Base-by-base conservation (phyloP, 1,140 invertebrate genomes). In the Listronotus bonariensis region DNA sequence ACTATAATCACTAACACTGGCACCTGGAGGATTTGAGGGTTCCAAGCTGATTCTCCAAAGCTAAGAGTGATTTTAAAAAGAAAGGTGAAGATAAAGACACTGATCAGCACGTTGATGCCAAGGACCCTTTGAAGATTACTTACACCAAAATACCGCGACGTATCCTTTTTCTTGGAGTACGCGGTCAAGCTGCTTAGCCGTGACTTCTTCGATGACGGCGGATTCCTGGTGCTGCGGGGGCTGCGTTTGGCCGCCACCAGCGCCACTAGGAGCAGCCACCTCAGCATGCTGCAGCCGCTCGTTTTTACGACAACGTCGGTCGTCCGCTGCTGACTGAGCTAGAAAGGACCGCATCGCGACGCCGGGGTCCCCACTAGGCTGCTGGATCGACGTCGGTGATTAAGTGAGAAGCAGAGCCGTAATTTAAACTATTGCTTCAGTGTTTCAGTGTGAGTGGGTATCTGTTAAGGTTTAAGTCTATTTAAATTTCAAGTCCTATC, bases 121-220 rank as follows among this genome's bases (percentile, higher is more conserved):
- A 26, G 20, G 20, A 26, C 20, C 20, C 20, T 26, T 26, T 26
- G 20, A 18, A 49, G 49, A 17, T 46, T 81, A 92, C 93, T 95
- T 92, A 96, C 93, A 95, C 92, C 93, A 96, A 83, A 92, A 95
- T 76, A 96, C 93, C 75, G 93, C 93, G 76, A 95, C 92, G 84
- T 91, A 95, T 82, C 95, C 92, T 85, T 93, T 93, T 71, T 93
- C 90, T 77, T 90, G 87, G 74, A 95, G 85, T 63, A 95, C 84
- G 76, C 90, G 86, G 78, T 95, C 92, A 79, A 95, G 87, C 82
- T 94, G 91, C 80, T 95, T 94, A 76, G 91, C 88, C 79, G 90
- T 92, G 80, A 95, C 91, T 82, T 95, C 92, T 83, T 95, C 92
- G 81, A 95, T 95, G 73, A 93, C 88, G 77, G 91, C 86, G 18